Evolutionary conservation across 1,140 invertebrate species (phyloP).

Genomic region (Sycophaga agraensis): DNA sequence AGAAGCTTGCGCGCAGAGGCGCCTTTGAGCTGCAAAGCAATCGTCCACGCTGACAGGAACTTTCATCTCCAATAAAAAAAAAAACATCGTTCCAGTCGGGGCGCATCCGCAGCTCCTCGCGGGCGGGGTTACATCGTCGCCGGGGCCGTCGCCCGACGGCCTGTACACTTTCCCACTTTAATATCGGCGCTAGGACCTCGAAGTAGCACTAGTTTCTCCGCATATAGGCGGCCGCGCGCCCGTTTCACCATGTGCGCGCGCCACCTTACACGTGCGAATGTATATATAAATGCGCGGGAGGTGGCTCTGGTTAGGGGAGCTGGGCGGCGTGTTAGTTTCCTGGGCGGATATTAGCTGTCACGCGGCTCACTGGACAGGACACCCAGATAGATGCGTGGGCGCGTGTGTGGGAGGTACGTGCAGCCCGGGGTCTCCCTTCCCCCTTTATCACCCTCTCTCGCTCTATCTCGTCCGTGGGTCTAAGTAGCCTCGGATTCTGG

Average conservation of each 20-base stretch:
- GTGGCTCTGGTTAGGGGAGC: neutral
- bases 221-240: no score
- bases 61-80: conserved; percentile 10
- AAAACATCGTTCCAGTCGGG: no score
- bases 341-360: conserved; percentile 59
- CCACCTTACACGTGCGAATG: no score
- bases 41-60: neutral
- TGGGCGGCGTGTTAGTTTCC: conserved; percentile 53
- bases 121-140: neutral
- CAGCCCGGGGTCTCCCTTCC: no score
- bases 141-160: neutral
- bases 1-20: no score
- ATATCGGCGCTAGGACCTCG: conserved; percentile 21
- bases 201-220: no score
- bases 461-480: neutral
- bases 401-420: conserved; percentile 20
- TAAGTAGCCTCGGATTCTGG: neutral
- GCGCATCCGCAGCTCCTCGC: neutral
- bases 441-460: no score
- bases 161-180: neutral
- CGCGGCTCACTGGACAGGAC: conserved; percentile 55
- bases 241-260: no score
- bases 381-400: conserved; percentile 25
- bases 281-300: neutral
- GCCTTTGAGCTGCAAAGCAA: neutral